Conservation (phyloP, 1,140 invertebrate species). For the Lucilia cuprina region DNA sequence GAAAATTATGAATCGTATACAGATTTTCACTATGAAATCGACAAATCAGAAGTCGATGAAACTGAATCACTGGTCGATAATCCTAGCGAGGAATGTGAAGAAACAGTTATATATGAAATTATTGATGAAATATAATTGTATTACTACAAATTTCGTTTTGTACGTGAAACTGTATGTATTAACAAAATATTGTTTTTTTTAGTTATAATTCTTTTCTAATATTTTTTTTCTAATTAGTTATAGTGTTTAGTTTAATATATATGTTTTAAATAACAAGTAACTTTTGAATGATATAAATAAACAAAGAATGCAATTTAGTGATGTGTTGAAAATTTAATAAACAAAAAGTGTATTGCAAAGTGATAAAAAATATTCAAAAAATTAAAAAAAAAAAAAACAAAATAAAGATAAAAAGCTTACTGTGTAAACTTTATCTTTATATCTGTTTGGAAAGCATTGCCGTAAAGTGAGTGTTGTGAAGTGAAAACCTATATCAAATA, state of each 20-base stretch:
- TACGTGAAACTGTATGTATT: not conserved
- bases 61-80: not conserved
- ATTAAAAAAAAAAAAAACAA: no score
- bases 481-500: not conserved
- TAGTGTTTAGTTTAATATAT: not conserved
- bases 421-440: no score
- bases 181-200: not conserved
- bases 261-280: not conserved
- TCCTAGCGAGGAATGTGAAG: constrained; percentile 25
- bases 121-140: constrained; percentile 19
- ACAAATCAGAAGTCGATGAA: not conserved
- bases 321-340: no score
- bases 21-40: constrained; percentile 4
- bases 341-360: no score
- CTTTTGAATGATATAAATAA: no score
- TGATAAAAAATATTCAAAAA: no score
- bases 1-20: not conserved
- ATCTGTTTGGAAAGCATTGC: no score
- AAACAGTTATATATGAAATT: constrained; percentile 39
- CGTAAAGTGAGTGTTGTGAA: no score
- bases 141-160: not conserved
- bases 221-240: not conserved
- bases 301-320: no score
- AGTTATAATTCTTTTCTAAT: not conserved
- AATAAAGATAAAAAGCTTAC: no score